Conservation (phyloP, 2,888 invertebrate species). For the Troglohyphantes excavatus region DNA sequence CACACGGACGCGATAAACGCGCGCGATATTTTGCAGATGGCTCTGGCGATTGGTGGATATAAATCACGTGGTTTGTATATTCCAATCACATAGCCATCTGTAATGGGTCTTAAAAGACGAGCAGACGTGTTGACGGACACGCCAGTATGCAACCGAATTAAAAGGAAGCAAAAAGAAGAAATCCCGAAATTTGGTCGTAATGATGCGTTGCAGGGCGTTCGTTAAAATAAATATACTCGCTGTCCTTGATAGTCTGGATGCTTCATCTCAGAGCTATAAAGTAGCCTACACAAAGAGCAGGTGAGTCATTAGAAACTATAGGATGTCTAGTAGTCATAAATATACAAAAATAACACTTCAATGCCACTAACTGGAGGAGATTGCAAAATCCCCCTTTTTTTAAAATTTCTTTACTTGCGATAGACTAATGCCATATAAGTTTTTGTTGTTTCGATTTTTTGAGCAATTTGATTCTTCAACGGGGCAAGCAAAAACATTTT, state of each 20-base stretch:
- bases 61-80: too few species aligned
- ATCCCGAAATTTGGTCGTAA: conserved; percentile 49
- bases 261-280: conserved; percentile 48
- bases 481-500: too few species aligned
- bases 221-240: conserved; percentile 55
- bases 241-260: conserved; percentile 63
- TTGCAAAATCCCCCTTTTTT: neutral
- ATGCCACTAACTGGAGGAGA: conserved; percentile 35
- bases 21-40: too few species aligned
- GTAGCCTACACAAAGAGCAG: conserved; percentile 61
- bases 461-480: too few species aligned
- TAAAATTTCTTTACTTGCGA: neutral
- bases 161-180: conserved; percentile 27
- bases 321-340: conserved; percentile 34
- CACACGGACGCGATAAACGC: too few species aligned
- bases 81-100: too few species aligned
- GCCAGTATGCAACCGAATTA: conserved; percentile 17
- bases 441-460: neutral
- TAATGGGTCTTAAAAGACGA: too few species aligned
- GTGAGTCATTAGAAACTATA: conserved; percentile 62
- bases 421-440: neutral
- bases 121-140: conserved; percentile 28
- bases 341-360: conserved; percentile 46
- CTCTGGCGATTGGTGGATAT: too few species aligned
- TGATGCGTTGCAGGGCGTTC: conserved; percentile 65